These are phyloP conservation scores for Tympanoctomys barrerae DNA, from an alignment of 2,797 vertebrate genomes.

Conservation along the genomic window DNA sequence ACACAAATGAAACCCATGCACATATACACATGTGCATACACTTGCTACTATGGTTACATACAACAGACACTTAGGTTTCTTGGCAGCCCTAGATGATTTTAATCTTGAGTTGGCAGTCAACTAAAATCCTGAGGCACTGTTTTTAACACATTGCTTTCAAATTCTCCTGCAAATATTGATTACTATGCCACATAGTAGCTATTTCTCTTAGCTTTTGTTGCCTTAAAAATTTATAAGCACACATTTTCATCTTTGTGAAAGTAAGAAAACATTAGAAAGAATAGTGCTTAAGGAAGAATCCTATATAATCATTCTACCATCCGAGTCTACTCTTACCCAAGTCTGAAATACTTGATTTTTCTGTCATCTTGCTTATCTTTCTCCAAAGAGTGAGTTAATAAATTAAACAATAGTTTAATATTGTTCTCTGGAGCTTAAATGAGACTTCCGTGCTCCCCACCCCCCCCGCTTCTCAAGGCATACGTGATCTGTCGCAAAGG, in stretches of 20 bases:
- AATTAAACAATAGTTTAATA: not conserved
- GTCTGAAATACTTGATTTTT: constrained; percentile 37
- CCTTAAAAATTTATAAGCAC: constrained; percentile 48
- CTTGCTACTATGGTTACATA: not conserved
- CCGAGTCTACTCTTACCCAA: not conserved
- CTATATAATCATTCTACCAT: not conserved
- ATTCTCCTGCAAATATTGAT: constrained; percentile 64
- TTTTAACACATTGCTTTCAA: constrained; percentile 52
- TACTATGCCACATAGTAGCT: not conserved
- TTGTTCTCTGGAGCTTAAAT: not conserved
- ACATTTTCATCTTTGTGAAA: constrained; percentile 45
- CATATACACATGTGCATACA: not conserved
- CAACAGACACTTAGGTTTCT: not conserved
- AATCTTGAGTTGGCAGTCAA: constrained; percentile 54
- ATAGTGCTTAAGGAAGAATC: not conserved
- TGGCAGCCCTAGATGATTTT: constrained; percentile 25
- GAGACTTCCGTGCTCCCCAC: not conserved
- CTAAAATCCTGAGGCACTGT: constrained; percentile 50
- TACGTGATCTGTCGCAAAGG: not conserved
- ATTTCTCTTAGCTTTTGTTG: constrained; percentile 46
- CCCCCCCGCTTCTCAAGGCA: not conserved
- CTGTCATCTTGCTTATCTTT: constrained; percentile 29
- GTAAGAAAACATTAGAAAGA: not conserved
- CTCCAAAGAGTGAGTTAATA: constrained; percentile 14
- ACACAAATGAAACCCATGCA: not conserved